phyloP scores from a whole-genome alignment of 2,888 invertebrate species.

The Drosophila basisetae region DNA sequence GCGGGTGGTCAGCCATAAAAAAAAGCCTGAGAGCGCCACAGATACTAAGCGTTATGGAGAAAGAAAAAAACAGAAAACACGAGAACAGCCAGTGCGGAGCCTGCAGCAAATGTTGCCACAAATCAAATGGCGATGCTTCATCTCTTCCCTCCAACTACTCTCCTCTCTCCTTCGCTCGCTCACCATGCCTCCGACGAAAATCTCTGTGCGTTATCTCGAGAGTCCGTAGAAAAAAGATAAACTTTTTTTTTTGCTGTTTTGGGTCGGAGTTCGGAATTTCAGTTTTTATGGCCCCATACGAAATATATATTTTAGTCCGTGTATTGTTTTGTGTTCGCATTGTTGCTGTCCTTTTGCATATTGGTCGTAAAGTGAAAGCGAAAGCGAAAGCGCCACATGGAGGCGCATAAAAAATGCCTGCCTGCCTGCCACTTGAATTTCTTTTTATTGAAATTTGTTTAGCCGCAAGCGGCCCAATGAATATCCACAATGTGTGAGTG shows the following conservation, averaged over 20 bases:
- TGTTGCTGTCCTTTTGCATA: conserved; percentile 67
- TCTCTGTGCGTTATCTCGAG: conserved; percentile 63
- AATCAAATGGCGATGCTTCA: conserved; percentile 63
- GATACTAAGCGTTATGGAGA: conserved; percentile 32
- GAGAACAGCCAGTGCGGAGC: conserved; percentile 16
- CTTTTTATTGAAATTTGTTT: conserved; percentile 78
- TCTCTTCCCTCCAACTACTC: background rate
- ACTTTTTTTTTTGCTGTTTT: background rate
- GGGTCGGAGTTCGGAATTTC: conserved; percentile 47
- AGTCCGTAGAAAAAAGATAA: conserved; percentile 35
- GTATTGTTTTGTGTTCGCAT: conserved; percentile 45
- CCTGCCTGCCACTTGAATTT: conserved; percentile 69
- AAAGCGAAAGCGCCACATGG: conserved; percentile 71
- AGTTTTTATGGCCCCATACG: conserved; percentile 56
- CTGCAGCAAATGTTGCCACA: conserved; percentile 75
- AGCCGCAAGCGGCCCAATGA: conserved; percentile 44
- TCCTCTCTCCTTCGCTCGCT: background rate
- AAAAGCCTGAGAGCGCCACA: conserved; percentile 27
- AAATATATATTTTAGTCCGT: conserved; percentile 25
- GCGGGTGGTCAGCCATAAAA: conserved; percentile 60
- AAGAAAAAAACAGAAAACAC: background rate
- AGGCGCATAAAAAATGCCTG: conserved; percentile 57
- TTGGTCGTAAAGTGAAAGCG: conserved; percentile 74
- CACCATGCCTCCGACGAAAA: conserved; percentile 33
- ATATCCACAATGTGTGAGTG: background rate